Conservation (phyloP, 2,113 vertebrate species). For the Mugil cephalus region DNA sequence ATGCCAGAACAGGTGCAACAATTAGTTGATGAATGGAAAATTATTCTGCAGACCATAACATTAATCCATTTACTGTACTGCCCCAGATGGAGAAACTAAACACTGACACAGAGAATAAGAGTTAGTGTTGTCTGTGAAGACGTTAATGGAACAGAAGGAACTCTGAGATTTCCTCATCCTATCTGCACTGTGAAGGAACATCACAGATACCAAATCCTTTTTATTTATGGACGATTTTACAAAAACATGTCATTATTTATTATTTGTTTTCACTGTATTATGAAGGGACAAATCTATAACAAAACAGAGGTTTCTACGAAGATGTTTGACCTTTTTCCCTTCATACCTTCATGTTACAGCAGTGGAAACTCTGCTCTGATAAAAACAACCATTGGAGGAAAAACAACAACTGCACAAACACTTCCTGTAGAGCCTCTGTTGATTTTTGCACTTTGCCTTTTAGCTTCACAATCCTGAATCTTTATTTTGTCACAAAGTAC, state of each 20-base stretch:
- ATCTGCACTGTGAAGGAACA: slow-evolving; percentile 4
- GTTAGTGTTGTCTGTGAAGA: not conserved
- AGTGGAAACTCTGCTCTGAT: too few species aligned
- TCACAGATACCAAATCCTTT: slow-evolving; percentile 2
- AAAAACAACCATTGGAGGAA: not conserved
- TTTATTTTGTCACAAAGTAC: slow-evolving; percentile 53
- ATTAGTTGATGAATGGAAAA: too few species aligned
- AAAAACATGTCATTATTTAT: not conserved
- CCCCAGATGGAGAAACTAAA: too few species aligned
- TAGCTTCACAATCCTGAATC: slow-evolving; percentile 42
- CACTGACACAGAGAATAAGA: not conserved
- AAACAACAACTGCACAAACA: not conserved
- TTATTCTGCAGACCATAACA: too few species aligned
- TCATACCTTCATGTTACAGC: not conserved
- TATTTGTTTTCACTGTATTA: slow-evolving; percentile 26
- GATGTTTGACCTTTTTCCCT: not conserved
- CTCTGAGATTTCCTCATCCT: not conserved
- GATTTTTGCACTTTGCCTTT: slow-evolving; percentile 72
- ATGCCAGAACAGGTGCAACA: too few species aligned
- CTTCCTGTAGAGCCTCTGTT: slow-evolving; percentile 13
- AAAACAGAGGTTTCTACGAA: not conserved
- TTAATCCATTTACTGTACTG: too few species aligned
- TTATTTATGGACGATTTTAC: not conserved
- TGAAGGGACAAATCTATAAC: slow-evolving; percentile 35
- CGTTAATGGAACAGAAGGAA: not conserved